These are phyloP conservation scores for Melanotaenia maccullochi DNA, from an alignment of 2,797 vertebrate genomes.

Conservation along the genomic window DNA sequence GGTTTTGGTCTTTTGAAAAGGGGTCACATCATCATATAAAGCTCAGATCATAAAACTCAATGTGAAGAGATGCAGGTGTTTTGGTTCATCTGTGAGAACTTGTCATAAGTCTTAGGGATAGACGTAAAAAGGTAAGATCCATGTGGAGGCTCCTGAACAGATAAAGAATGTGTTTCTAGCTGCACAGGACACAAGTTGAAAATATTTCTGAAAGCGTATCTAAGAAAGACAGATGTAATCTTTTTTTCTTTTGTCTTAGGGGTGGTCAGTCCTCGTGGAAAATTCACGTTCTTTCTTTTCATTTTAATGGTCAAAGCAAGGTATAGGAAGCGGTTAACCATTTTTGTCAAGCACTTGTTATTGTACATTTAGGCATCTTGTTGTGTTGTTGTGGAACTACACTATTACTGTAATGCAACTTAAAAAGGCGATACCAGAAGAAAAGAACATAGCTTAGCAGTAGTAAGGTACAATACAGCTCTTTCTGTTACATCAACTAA, in stretches of 20 bases:
- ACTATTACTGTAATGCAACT: too few species aligned
- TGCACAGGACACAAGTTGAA: not conserved
- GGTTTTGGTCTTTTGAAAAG: not conserved
- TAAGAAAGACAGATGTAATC: not conserved
- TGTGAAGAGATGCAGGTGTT: constrained; percentile 2
- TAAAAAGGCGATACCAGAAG: too few species aligned
- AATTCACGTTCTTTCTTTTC: not conserved
- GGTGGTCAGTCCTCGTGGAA: not conserved
- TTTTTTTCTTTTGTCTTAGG: not conserved
- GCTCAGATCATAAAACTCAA: not conserved
- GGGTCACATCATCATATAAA: too few species aligned
- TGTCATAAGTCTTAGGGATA: constrained; percentile 7
- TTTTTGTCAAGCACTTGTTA: not conserved
- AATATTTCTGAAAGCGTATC: not conserved
- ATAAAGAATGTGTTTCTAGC: constrained; percentile 13
- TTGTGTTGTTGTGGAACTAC: not conserved
- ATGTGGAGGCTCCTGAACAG: constrained; percentile 9
- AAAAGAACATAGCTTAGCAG: too few species aligned
- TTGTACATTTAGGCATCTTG: not conserved
- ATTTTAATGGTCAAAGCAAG: not conserved
- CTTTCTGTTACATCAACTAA: too few species aligned
- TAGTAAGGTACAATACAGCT: too few species aligned
- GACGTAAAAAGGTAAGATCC: constrained; percentile 7
- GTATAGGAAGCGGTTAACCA: not conserved
- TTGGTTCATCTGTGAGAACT: constrained; percentile 5